Base-by-base conservation (phyloP, 2,113 vertebrate species). In the Zapus hudsonius region DNA sequence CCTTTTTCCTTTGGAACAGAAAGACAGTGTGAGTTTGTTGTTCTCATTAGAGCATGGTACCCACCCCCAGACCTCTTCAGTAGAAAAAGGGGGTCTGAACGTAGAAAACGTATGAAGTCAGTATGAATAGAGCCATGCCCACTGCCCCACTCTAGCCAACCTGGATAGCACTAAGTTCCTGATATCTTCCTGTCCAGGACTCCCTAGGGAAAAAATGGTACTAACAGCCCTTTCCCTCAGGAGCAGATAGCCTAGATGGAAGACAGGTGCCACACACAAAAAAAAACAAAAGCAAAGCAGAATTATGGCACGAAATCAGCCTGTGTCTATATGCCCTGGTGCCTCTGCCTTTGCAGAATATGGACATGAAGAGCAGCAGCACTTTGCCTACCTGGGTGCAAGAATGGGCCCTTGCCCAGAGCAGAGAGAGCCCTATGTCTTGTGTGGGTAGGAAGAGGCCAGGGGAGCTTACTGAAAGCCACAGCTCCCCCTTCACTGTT, bases 81-180 rank as follows among this genome's bases (percentile, higher is more conserved):
- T 33, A 59, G 73, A n/a, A 87, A 75, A 70, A 42, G 38, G 10
- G 19, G 7, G 31, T n/a, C 22, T 67, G 7, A 40, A 44, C 12
- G 9, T 63, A 12, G 29, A 11, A 9, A 10, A 29, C 4, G 63
- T 5, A 0, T 2, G 36, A 5, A 22, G 20, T 47, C 70, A 17
- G 27, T 0, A 0, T 38, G 29, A 27, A 73, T 27, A 52, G 36
- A 82, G 9, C 23, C 3, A 1, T 5, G 16, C 25, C 10, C 3
- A 1, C 70, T 17, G 16, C 38, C 72, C 82, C 16, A 1, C 10
- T 91, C 42, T 81, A 66, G 47, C 2, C 67, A 1, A 4, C 72
- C 44, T 33, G 12, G 72, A 44, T 44, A 23, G 44, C 52, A 17
- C 31, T 7, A 25, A 87, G 31, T 22, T 40, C 61, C 15, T 10